Conservation (phyloP, 92 coral and sea anemone species). For the Parazoanthus swiftii region DNA sequence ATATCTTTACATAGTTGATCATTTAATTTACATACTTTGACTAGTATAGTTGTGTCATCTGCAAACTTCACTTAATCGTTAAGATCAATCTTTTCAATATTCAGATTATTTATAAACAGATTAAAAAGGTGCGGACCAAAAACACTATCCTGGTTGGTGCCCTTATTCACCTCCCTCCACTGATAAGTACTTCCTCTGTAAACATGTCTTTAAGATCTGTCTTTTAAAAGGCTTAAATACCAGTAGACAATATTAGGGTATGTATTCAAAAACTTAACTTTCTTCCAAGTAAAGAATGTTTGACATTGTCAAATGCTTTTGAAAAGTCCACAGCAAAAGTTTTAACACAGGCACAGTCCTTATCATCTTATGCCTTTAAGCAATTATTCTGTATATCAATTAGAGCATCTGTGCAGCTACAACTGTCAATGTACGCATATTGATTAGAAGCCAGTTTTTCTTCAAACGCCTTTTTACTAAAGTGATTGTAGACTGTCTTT, state of each 20-base stretch:
- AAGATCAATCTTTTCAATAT: neutral
- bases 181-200: neutral
- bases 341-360: neutral
- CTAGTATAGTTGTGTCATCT: too few species aligned
- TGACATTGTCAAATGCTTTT: too few species aligned
- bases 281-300: neutral
- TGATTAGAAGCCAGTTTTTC: conserved; percentile 21
- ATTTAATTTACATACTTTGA: too few species aligned
- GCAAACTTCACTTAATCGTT: conserved; percentile 10
- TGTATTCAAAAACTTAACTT: neutral
- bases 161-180: neutral
- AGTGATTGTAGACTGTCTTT: conserved; percentile 45
- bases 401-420: conserved; percentile 23
- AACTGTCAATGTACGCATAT: conserved; percentile 38
- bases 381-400: conserved; percentile 15
- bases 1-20: neutral
- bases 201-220: conserved; percentile 5
- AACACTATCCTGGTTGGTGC: neutral
- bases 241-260: neutral
- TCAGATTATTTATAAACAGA: too few species aligned
- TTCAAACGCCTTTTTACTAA: conserved; percentile 27
- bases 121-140: neutral
- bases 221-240: neutral
- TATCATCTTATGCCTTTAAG: conserved; percentile 24
- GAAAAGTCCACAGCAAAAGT: too few species aligned